Evolutionary conservation across 2,113 vertebrate genomes (phyloP).

Genomic region (Cephalopterus ornatus): DNA sequence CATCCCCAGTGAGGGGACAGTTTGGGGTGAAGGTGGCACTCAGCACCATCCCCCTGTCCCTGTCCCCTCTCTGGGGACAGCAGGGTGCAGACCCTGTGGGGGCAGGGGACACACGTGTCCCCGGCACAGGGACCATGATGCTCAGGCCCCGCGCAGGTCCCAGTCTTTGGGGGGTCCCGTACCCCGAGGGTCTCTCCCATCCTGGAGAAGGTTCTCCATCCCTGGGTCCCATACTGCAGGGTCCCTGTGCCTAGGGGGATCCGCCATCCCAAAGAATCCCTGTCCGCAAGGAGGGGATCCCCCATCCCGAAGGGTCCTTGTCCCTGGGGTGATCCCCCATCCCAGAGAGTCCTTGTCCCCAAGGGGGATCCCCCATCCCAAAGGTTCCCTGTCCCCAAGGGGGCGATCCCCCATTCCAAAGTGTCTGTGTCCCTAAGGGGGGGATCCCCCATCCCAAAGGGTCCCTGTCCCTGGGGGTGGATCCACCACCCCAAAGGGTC

Average conservation of each 20-base stretch:
- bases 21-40: not conserved
- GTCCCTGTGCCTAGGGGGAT: not conserved
- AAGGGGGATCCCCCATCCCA: not conserved
- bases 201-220: not conserved
- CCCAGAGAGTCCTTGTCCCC: not conserved
- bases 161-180: not conserved
- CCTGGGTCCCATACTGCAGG: not conserved
- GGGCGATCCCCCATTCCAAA: not conserved
- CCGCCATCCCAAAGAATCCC: not conserved
- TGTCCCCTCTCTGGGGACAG: not conserved
- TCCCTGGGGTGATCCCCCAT: too few relatives aligned
- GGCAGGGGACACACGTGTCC: not conserved
- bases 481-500: too few relatives aligned
- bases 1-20: not conserved
- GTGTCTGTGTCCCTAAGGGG: not conserved
- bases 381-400: not conserved
- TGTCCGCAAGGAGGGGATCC: not conserved
- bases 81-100: not conserved
- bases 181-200: not conserved
- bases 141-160: rapidly evolving
- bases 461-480: too few relatives aligned
- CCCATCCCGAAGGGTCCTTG: not conserved
- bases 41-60: rapidly evolving
- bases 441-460: not conserved
- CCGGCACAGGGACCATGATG: not conserved